Percentiles rank a stretch among this genome's conserved stretches.
Evolutionary conservation across 2,113 vertebrate species (phyloP).

Genomic region (Dasypus novemcinctus): DNA sequence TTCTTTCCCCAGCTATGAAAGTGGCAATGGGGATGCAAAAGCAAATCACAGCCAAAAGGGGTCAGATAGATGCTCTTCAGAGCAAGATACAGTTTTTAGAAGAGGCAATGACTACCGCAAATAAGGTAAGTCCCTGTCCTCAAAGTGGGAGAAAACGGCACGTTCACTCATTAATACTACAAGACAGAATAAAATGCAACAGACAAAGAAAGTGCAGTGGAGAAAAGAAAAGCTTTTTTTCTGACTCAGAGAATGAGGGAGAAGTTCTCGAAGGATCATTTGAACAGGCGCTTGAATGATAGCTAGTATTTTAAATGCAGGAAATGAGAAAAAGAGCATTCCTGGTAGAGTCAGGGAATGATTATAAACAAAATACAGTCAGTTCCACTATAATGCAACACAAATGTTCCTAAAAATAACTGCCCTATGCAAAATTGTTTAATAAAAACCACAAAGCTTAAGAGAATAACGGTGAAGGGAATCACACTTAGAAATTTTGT

Average conservation of each 20-base stretch:
- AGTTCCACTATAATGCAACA: background rate
- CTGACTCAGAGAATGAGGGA: background rate
- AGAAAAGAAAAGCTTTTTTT: background rate
- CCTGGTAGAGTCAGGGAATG: background rate
- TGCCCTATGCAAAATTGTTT: background rate
- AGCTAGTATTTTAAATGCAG: background rate
- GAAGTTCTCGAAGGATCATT: background rate
- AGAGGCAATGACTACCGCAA: constrained; percentile 84
- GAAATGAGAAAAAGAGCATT: background rate
- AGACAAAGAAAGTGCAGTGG: background rate
- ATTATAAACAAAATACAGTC: background rate
- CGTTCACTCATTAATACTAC: background rate
- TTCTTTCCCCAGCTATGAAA: constrained; percentile 83
- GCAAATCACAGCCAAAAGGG: constrained; percentile 89
- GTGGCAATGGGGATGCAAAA: constrained; percentile 90
- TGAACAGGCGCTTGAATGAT: background rate
- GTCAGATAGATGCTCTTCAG: constrained; percentile 88
- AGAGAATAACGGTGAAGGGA: background rate
- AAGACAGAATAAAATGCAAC: background rate
- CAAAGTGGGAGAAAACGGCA: background rate
- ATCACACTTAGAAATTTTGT: background rate
- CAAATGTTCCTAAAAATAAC: background rate
- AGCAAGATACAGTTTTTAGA: constrained; percentile 89
- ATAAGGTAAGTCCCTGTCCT: constrained; percentile 81
- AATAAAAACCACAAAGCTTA: background rate